These are phyloP conservation scores for Epicampocera succincta DNA, from an alignment of 2,888 invertebrate genomes.

Conservation along the genomic window DNA sequence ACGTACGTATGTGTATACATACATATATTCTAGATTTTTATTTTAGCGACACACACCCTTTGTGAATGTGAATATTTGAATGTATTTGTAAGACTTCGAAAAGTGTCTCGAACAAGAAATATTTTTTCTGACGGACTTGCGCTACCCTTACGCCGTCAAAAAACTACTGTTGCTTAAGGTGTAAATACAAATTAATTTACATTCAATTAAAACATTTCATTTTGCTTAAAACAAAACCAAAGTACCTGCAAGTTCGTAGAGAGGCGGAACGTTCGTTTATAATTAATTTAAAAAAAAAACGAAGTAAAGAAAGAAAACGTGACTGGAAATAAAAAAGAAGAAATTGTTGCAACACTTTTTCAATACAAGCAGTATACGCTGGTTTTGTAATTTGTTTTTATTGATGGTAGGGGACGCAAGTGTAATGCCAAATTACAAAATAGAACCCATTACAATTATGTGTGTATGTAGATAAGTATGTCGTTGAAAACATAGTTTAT, in stretches of 20 bases:
- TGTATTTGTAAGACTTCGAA: constrained; percentile 1
- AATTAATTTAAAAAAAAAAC: constrained; percentile 12
- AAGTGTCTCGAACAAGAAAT: neutral
- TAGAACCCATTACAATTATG: constrained; percentile 27
- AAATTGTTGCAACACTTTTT: neutral
- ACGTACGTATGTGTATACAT: neutral
- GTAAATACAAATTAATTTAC: constrained; percentile 54
- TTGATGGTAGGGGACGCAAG: constrained; percentile 21
- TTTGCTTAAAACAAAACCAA: constrained; percentile 13
- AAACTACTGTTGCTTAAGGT: constrained; percentile 10
- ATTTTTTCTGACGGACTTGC: constrained; percentile 13
- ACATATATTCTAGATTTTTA: neutral
- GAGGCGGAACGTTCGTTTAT: constrained; percentile 23
- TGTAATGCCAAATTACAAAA: constrained; percentile 30
- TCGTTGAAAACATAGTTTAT: constrained; percentile 34
- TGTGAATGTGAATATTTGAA: neutral
- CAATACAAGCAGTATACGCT: neutral
- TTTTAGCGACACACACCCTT: neutral
- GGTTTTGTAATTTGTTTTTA: constrained; percentile 11
- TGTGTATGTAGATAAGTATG: neutral
- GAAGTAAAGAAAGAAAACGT: too few species aligned
- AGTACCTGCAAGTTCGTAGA: too few species aligned
- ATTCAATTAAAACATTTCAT: constrained; percentile 46
- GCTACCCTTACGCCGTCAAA: neutral
- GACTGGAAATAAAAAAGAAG: constrained; percentile 46